Conservation (phyloP, 2,888 invertebrate genomes). For the Lasioglossum calceatum region DNA sequence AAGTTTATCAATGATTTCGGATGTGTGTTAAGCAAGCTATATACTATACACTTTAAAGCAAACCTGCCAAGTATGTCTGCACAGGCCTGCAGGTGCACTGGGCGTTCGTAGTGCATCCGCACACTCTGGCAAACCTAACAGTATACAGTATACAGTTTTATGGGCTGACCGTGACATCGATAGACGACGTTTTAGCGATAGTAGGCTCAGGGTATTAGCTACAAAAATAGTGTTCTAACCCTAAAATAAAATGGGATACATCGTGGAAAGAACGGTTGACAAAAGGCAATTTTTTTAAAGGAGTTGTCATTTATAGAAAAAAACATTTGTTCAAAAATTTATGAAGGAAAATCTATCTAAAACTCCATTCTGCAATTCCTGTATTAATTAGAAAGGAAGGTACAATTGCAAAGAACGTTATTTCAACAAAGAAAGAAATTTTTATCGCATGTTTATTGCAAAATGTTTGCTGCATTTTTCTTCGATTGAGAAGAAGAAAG, state of each 20-base stretch:
- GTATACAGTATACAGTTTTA: neutral
- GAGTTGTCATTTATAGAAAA: neutral
- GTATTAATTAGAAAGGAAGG: neutral
- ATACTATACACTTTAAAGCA: neutral
- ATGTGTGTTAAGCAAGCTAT: neutral
- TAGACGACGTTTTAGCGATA: neutral
- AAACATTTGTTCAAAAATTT: neutral
- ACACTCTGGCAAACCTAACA: neutral
- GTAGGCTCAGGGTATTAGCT: neutral
- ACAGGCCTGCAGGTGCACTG: neutral
- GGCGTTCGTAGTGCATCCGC: neutral
- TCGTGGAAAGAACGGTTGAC: neutral
- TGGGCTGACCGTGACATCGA: constrained; percentile 3
- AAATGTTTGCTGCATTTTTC: too few relatives aligned
- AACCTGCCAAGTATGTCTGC: neutral
- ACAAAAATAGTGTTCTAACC: neutral
- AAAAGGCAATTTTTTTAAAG: neutral
- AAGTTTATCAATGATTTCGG: too few relatives aligned
- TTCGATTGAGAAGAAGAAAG: too few relatives aligned
- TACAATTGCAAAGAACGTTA: too few relatives aligned
- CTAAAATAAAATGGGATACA: neutral
- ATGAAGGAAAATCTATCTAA: neutral
- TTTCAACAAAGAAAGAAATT: neutral
- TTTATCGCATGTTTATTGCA: neutral
- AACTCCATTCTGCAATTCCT: neutral